Conservation (phyloP, 2,888 invertebrate genomes). For the Pachydiplax longipennis region DNA sequence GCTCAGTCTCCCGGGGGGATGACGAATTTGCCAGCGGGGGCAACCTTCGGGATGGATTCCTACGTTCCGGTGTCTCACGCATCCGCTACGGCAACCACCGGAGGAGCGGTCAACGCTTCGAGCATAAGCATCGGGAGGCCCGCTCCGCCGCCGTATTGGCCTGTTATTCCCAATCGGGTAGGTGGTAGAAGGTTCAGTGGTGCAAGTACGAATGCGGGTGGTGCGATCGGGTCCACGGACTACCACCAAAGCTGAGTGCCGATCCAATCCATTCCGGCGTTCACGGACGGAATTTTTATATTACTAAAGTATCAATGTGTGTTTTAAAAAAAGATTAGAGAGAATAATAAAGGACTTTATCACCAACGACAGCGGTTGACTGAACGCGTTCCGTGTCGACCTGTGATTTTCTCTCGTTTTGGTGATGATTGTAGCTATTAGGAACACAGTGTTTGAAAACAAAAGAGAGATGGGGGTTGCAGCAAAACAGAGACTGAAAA, state of each 20-base stretch:
- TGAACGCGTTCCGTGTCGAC: not conserved
- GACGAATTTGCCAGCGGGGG: not conserved
- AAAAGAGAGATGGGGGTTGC: not conserved
- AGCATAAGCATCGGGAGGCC: conserved; percentile 46
- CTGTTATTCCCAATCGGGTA: not conserved
- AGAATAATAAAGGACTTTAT: not conserved
- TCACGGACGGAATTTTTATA: not conserved
- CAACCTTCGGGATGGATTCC: not conserved
- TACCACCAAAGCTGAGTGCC: conserved; percentile 32
- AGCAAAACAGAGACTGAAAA: not conserved
- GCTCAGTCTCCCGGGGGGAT: not conserved
- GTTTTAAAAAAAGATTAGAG: not conserved
- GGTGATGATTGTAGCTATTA: not conserved
- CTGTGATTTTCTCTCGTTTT: not conserved
- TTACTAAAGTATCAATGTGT: not conserved
- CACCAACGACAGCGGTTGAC: not conserved
- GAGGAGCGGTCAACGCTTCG: conserved; percentile 40
- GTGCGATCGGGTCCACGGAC: not conserved
- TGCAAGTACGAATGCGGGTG: not conserved
- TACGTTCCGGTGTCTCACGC: not conserved
- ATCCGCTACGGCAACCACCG: not conserved
- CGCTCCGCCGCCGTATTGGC: conserved; percentile 43
- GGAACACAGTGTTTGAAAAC: not conserved
- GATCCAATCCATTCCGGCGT: not conserved
- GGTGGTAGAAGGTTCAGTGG: not conserved